These are phyloP conservation scores for Irena cyanogastra DNA, from an alignment of 2,113 vertebrate genomes.

Conservation along the genomic window DNA sequence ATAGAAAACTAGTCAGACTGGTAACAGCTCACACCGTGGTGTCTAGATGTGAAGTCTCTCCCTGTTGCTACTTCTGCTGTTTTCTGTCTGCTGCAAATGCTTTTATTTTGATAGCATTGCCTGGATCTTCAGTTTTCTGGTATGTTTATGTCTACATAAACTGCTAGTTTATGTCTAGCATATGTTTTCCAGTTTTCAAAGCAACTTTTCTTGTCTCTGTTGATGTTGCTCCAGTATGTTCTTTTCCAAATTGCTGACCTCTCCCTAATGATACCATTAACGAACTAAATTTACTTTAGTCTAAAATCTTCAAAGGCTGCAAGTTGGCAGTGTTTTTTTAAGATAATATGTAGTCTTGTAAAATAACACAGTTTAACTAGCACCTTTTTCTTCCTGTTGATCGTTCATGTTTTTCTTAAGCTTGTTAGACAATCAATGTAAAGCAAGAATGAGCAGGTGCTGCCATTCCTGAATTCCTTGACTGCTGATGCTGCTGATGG, in stretches of 20 bases:
- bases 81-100: neutral
- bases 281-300: neutral
- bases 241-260: neutral
- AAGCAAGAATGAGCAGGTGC: neutral
- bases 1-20: neutral
- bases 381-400: neutral
- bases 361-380: neutral
- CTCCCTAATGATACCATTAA: neutral
- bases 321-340: neutral
- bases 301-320: neutral
- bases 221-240: neutral
- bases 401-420: neutral
- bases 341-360: neutral
- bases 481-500: neutral
- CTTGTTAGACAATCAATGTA: neutral
- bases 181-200: neutral
- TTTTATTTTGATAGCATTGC: neutral
- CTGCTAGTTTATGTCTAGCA: neutral
- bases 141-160: no score
- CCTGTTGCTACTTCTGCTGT: neutral
- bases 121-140: neutral
- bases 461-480: neutral
- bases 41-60: neutral
- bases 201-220: neutral
- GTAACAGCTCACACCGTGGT: neutral